Conservation (phyloP, 1,140 invertebrate genomes). For the Temnothorax nylanderi region DNA sequence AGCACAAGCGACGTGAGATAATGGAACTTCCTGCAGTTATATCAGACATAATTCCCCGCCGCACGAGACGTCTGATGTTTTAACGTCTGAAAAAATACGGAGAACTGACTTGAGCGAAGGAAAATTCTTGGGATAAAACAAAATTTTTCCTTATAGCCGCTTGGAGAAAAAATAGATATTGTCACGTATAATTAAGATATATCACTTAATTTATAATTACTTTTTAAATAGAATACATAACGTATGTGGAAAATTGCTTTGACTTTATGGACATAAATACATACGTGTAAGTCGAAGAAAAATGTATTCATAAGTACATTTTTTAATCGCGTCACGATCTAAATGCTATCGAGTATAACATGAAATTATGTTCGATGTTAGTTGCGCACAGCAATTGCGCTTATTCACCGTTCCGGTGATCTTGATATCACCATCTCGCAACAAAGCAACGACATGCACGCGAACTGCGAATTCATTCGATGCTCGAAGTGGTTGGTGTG, state of each 20-base stretch:
- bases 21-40: conserved; percentile 54
- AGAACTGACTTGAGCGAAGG: not conserved
- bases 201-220: not conserved
- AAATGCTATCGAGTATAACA: conserved; percentile 22
- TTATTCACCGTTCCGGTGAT: conserved; percentile 46
- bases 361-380: conserved; percentile 41
- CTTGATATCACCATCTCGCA: conserved; percentile 37
- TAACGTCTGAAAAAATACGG: conserved; percentile 18
- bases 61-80: conserved; percentile 21
- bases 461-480: conserved; percentile 28
- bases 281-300: not conserved
- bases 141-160: not conserved
- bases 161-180: not conserved
- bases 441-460: not conserved
- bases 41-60: conserved; percentile 49
- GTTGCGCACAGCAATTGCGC: conserved; percentile 1
- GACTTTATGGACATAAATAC: not conserved
- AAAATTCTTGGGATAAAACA: conserved; percentile 6
- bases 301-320: not conserved
- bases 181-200: not conserved
- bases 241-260: not conserved
- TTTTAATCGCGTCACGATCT: conserved; percentile 49
- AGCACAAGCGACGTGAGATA: conserved; percentile 52
- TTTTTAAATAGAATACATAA: not conserved
- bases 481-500: not conserved